Conservation (phyloP, 1,140 invertebrate species). For the Coenobita brevimanus region DNA sequence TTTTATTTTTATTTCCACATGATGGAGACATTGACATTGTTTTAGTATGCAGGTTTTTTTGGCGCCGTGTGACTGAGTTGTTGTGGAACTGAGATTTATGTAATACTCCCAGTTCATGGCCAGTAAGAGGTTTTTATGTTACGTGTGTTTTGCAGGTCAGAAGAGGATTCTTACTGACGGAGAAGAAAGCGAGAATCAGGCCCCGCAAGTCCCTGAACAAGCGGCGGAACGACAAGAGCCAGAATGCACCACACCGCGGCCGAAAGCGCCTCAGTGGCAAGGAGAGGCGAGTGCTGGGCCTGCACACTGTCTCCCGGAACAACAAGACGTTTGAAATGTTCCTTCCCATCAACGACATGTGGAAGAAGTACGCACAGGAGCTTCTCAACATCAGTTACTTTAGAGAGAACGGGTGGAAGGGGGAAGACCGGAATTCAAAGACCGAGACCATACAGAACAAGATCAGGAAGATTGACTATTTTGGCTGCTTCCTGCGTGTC, state of each 20-base stretch:
- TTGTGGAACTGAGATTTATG: too few species aligned
- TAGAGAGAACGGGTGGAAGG: conserved; percentile 40
- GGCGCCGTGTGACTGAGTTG: too few species aligned
- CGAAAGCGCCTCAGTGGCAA: conserved; percentile 48
- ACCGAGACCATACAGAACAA: conserved; percentile 56
- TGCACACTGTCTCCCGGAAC: conserved; percentile 49
- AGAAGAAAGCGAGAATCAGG: conserved; percentile 33
- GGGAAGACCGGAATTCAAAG: conserved; percentile 34
- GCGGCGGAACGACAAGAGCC: not conserved
- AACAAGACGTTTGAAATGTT: conserved; percentile 64
- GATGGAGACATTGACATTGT: too few species aligned
- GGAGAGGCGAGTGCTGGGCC: conserved; percentile 46
- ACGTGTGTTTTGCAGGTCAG: conserved; percentile 21
- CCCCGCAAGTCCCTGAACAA: conserved; percentile 40
- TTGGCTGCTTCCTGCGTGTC: conserved; percentile 60
- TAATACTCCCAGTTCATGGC: too few species aligned
- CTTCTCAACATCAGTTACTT: conserved; percentile 57
- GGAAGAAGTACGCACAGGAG: conserved; percentile 56
- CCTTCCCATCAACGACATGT: conserved; percentile 57
- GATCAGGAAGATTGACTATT: conserved; percentile 64
- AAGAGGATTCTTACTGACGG: conserved; percentile 24
- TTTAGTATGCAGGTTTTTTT: too few species aligned
- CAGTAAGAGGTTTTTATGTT: too few species aligned
- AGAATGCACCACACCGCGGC: not conserved
- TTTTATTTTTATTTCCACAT: too few species aligned